Base-by-base conservation (phyloP, 2,113 vertebrate genomes). In the Argyrosomus japonicus region DNA sequence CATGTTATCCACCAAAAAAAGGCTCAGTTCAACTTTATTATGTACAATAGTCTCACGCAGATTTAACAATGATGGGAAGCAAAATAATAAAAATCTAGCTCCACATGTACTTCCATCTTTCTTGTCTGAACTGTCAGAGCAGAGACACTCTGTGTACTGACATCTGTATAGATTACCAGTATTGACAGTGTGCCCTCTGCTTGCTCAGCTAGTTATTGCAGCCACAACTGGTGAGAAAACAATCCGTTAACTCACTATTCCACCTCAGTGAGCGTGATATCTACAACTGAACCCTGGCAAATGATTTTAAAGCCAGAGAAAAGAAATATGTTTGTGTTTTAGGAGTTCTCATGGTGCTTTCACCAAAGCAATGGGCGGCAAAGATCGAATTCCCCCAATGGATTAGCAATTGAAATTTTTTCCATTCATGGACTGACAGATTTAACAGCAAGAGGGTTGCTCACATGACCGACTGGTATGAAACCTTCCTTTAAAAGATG, bases 171-270 rank as follows among this genome's bases (percentile, higher is more conserved):
- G 27, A 80, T 68, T 3, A 61, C n/a, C 36, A 68, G 21, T n/a
- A 32, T 48, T n/a, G 10, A 43, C 57, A 70, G 50, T 45, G 14
- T 56, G 76, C 27, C 76, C 77, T 76, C 68, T 77, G 67, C 72
- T 61, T 75, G 64, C 64, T 62, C 27, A 51, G 63, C 53, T 15
- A 51, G n/a, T 75, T 60, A 85, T n/a, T 75, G 50, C 82, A 82
- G 70, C 40, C 19, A 12, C 32, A 3, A 6, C 27, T 63, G 47
- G 65, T 48, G 43, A 79, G 67, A 65, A 73, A 58, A 69, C 60
- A 51, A 76, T 76, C 58, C 15, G 64, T 63, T 54, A 63, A 63
- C 50, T 57, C 56, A 68, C 65, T 53, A 13, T 54, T 76, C 29
- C 71, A 47, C 53, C 58, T 61, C 60, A 48, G 43, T 54, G 23